These are phyloP conservation scores for Brachionus paranguensis DNA, from an alignment of 1,140 invertebrate species.

Conservation along the genomic window DNA sequence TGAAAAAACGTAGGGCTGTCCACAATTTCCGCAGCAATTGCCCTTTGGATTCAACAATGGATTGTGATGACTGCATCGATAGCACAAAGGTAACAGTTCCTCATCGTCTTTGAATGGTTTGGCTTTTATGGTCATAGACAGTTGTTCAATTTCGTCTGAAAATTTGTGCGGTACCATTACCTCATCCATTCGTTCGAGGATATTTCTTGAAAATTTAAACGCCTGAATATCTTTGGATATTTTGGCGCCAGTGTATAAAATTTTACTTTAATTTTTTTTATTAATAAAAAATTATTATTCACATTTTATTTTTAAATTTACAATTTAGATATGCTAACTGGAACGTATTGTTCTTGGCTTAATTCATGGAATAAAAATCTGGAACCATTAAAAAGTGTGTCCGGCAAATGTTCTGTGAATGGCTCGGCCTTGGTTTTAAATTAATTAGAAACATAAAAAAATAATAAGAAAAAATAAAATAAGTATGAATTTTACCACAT, in stretches of 20 bases:
- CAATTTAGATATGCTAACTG: conserved; percentile 33
- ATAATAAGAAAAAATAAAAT: not conserved
- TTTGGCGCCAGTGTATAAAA: conserved; percentile 20
- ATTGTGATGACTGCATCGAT: conserved; percentile 88
- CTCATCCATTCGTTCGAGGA: conserved; percentile 14
- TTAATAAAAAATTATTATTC: not conserved
- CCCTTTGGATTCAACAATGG: conserved; percentile 65
- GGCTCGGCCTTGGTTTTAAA: not conserved
- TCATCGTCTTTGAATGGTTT: conserved; percentile 21
- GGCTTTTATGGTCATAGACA: conserved; percentile 5
- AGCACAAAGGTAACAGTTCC: conserved; percentile 85
- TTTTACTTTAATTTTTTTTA: conserved; percentile 22
- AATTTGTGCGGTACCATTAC: not conserved
- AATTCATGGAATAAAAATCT: conserved; percentile 63
- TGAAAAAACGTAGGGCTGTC: conserved; percentile 80
- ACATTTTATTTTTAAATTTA: not conserved
- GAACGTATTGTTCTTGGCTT: conserved; percentile 52
- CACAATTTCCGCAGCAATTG: conserved; percentile 79
- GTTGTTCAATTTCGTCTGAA: conserved; percentile 1
- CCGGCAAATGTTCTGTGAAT: not conserved
- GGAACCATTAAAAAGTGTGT: conserved; percentile 4
- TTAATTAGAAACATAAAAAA: not conserved
- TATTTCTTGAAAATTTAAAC: conserved; percentile 17
- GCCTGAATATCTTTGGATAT: conserved; percentile 7
- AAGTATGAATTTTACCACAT: conserved; percentile 62